Evolutionary conservation across 2,797 vertebrate genomes (phyloP).

Genomic region (Syndactyla subalaris): DNA sequence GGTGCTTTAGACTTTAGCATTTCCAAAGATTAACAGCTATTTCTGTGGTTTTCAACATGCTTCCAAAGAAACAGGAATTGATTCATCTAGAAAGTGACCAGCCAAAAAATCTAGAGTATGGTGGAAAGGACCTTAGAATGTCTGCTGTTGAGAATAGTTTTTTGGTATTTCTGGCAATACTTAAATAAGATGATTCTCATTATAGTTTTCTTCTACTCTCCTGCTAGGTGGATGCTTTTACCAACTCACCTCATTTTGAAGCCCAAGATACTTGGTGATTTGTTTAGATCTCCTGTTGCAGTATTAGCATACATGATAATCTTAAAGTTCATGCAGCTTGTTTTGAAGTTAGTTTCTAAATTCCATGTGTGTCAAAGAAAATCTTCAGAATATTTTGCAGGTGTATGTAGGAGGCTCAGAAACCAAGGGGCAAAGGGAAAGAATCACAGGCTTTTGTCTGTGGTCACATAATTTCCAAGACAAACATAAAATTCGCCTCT

Average conservation of each 20-base stretch:
- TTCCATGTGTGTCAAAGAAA: not conserved
- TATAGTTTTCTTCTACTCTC: not conserved
- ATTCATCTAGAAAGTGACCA: constrained; percentile 33
- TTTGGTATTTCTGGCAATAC: not conserved
- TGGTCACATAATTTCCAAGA: not conserved
- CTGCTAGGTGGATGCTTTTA: not conserved
- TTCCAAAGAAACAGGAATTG: constrained; percentile 29
- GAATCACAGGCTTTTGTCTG: not conserved
- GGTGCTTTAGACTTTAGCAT: not conserved
- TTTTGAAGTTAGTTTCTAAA: not conserved
- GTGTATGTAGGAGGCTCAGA: not conserved
- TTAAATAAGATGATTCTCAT: not conserved
- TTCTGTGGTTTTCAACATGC: constrained; percentile 41
- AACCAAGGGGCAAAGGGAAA: not conserved
- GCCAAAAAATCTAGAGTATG: constrained; percentile 34
- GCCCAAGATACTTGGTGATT: not conserved
- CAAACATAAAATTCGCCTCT: not conserved
- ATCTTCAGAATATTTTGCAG: not conserved
- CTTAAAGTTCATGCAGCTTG: not conserved
- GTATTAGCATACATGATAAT: not conserved
- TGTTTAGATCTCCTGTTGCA: not conserved
- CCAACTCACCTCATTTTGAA: not conserved
- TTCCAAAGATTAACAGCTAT: not conserved
- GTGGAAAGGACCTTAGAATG: constrained; percentile 25
- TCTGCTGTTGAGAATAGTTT: not conserved